Evolutionary conservation across 2,797 vertebrate species (phyloP).

Genomic region (Sebastes reedi): DNA sequence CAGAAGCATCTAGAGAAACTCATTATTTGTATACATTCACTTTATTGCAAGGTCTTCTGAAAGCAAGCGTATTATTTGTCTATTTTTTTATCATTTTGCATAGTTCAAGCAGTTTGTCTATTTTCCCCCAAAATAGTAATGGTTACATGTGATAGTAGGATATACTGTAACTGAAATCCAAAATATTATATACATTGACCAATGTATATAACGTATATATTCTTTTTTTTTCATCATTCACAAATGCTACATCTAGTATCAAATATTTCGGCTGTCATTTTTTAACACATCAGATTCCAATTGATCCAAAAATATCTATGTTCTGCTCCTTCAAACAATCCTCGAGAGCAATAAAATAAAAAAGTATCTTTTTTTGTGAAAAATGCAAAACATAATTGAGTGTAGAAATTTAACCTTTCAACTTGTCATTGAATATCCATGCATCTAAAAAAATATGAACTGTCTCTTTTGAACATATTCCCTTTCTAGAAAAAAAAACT

Average conservation of each 20-base stretch:
- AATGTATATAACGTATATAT: constrained; percentile 58
- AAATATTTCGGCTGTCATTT: constrained; percentile 65
- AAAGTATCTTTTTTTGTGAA: constrained; percentile 53
- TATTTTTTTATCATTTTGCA: constrained; percentile 75
- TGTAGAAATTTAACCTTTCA: constrained; percentile 62
- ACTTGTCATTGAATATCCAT: constrained; percentile 61
- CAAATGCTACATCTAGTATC: constrained; percentile 77
- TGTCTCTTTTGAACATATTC: constrained; percentile 55
- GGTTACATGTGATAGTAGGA: constrained; percentile 64
- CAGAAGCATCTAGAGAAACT: constrained; percentile 67
- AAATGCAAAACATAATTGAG: constrained; percentile 59
- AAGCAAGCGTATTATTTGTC: constrained; percentile 78
- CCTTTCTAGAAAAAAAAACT: constrained; percentile 63
- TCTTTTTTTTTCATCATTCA: constrained; percentile 39
- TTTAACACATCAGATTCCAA: constrained; percentile 45
- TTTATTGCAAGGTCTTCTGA: constrained; percentile 82
- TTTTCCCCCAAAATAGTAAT: constrained; percentile 64
- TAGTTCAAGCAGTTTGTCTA: constrained; percentile 79
- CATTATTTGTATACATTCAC: constrained; percentile 79
- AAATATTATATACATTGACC: constrained; percentile 76
- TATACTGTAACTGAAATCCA: constrained; percentile 61
- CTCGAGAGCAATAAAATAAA: constrained; percentile 70
- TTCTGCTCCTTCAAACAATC: constrained; percentile 59
- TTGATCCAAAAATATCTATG: constrained; percentile 71
- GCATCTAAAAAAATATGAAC: constrained; percentile 78